Base-by-base conservation (phyloP, 2,888 invertebrate species). In the Macropis europaea region DNA sequence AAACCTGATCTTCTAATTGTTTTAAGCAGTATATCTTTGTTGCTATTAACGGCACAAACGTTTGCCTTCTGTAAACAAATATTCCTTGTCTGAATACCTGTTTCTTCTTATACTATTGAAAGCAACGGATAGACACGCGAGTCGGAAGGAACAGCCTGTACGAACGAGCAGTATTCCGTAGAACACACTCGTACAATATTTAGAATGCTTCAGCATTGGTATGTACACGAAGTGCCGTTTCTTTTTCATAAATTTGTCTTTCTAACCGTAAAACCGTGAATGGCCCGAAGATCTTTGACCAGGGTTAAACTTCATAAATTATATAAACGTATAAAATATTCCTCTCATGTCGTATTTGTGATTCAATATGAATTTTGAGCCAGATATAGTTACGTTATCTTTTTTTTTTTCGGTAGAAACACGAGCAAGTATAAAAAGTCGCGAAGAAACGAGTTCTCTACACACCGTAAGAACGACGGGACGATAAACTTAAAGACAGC, bases 241-340 rank as follows among this genome's bases (percentile, higher is more conserved):
- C 13, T 36, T 36, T 45, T 19, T 28, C 13, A n/a, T n/a, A n/a
- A n/a, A n/a, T 40, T 24, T 32, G 36, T 24, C 9, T 5, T 15
- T 26, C 34, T 50, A 5, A 19, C 40, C 56, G 13, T 38, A 59
- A 45, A 43, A 47, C 45, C 45, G 48, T 68, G 36, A 42, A 54
- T 64, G 53, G 59, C 42, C 32, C 45, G 61, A 61, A 38, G 42
- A 47, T 56, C 48, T 62, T 59, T 42, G 45, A 63, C 40, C 30
- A 47, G 34, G 36, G 17, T 38, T 36, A 53, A 45, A 7, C 32
- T 56, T 68, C 30, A 32, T 59, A 57, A 63, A 62, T 61, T 60
- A 47, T n/a, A n/a, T 36, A 67, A 71, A 67, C 3, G 38, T 75
- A 74, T 53, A 74, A 76, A 76, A 75, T 67, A 52, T 60, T 67